Evolutionary conservation across 2,113 vertebrate species (phyloP).

Genomic region (Manacus vitellinus): DNA sequence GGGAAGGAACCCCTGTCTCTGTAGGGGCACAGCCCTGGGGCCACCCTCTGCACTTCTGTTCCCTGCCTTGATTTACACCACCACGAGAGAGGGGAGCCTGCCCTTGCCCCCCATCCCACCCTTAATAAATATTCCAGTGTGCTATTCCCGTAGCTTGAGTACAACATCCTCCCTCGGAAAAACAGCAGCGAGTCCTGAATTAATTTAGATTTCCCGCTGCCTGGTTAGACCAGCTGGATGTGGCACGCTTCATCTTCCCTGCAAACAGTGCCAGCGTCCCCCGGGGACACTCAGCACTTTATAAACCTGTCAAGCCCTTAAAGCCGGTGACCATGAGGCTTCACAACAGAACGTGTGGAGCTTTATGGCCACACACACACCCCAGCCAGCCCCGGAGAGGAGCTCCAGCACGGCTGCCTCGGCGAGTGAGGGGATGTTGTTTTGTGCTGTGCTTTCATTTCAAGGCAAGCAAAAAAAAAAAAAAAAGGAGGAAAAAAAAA

Average conservation of each 20-base stretch:
- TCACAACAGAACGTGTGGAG: not conserved
- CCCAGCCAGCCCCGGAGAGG: not conserved
- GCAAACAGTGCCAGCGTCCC: conserved; percentile 72
- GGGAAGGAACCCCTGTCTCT: not conserved
- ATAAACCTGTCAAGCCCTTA: conserved; percentile 83
- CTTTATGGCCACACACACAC: not conserved
- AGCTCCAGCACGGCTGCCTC: not conserved
- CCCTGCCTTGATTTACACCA: not conserved
- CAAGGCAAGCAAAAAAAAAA: not conserved
- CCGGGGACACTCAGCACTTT: conserved; percentile 88
- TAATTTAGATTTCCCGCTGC: conserved; percentile 71
- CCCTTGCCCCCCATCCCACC: not conserved
- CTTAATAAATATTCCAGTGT: not conserved
- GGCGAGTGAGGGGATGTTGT: not conserved
- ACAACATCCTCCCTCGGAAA: not conserved
- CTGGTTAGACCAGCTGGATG: conserved; percentile 64
- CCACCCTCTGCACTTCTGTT: not conserved
- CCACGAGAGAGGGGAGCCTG: rapidly evolving
- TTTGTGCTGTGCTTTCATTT: not conserved
- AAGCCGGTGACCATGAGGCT: conserved; percentile 35
- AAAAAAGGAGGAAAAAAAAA: too few relatives aligned
- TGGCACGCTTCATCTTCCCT: conserved; percentile 48
- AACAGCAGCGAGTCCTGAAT: conserved; percentile 61
- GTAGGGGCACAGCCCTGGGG: not conserved
- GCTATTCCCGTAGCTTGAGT: not conserved